Evolutionary conservation across 2,888 invertebrate species (phyloP).

Genomic region (Trichogramma evanescens): DNA sequence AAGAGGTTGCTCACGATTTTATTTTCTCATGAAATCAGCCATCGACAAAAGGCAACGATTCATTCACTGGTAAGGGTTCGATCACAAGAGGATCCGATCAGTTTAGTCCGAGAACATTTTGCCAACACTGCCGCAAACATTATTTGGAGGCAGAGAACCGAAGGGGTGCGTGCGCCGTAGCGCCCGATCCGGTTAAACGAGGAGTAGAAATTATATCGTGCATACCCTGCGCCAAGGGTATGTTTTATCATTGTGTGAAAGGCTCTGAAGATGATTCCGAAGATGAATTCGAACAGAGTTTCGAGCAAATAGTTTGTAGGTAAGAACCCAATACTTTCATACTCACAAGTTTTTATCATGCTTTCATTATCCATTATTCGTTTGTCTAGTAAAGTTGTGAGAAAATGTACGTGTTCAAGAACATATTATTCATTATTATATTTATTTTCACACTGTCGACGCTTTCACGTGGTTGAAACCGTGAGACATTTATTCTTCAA

Average conservation of each 20-base stretch:
- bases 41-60: constrained; percentile 25
- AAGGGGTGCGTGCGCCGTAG: constrained; percentile 78
- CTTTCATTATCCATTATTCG: not conserved
- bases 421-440: not conserved
- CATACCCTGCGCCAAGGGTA: constrained; percentile 79
- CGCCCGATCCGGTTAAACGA: constrained; percentile 74
- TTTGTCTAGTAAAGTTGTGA: not conserved
- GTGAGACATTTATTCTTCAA: too few relatives aligned
- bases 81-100: too few relatives aligned
- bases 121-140: constrained; percentile 71
- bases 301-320: constrained; percentile 56
- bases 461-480: too few relatives aligned
- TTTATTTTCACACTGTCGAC: not conserved
- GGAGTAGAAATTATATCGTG: constrained; percentile 79
- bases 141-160: constrained; percentile 79
- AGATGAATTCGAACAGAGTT: constrained; percentile 77
- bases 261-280: constrained; percentile 63
- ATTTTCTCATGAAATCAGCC: too few relatives aligned
- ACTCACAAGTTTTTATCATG: not conserved
- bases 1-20: too few relatives aligned
- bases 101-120: constrained; percentile 23
- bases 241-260: constrained; percentile 87
- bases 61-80: too few relatives aligned
- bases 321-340: constrained; percentile 20
- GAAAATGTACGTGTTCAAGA: not conserved